Base-by-base conservation (phyloP, 2,797 vertebrate genomes). In the Galago senegalensis region DNA sequence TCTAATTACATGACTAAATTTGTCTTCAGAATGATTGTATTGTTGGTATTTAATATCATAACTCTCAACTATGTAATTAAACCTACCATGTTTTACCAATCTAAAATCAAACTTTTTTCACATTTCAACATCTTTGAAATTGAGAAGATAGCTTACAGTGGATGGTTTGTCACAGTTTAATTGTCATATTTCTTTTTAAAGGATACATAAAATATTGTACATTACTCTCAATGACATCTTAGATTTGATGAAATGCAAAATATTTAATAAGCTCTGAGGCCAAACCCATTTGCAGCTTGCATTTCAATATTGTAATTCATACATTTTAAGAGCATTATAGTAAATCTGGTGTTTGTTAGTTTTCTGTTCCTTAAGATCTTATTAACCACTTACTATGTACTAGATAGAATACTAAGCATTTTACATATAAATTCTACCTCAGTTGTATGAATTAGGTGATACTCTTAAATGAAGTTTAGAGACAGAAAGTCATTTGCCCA, bases 301-400 rank as follows among this genome's bases (percentile, higher is more conserved):
- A 60, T 95, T 96, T 94, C 90, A 53, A 77, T 94, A 60, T 88
- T 72, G 5, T 72, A 89, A 91, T 93, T 82, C 72, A 86, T 5
- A 10, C 29, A 87, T 95, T 95, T 94, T 46, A 75, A 87, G 56
- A 85, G 29, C 21, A 63, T 93, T 61, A 73, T 5, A 91, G 46
- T 75, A 29, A 89, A 69, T 79, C n/a, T 61, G 43, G 43, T 61
- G 16, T 75, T 82, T 76, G 83, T 93, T 93, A 82, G 18, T 73
- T 80, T 5, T 83, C 25, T 67, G 31, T 93, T 43, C 43, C 65
- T 89, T 46, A 80, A 86, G 79, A 65, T 90, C 43, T 29, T 89
- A 25, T 76, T 91, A 88, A 79, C n/a, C 72, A 65, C 49, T 60
- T 69, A 43, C 5, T 89, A 61, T 76, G 21, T 77, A 70, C 6